Evolutionary conservation across 2,888 invertebrate genomes (phyloP), one percentile per base, ranked within the genome.

Genomic region (Drosophila macrothrix): DNA sequence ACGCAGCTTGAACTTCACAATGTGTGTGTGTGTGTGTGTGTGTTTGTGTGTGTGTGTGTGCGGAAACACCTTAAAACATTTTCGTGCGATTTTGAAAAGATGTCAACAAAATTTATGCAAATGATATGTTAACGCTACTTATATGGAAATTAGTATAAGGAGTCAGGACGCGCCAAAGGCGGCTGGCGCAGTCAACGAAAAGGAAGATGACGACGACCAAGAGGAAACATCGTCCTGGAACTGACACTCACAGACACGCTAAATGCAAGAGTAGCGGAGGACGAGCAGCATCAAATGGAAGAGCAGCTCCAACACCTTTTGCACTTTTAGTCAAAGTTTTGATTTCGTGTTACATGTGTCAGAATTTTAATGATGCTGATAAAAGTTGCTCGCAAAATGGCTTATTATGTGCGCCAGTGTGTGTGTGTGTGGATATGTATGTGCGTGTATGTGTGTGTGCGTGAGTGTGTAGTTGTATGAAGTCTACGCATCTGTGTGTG

Each of bases 51-150:
- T 67, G 67, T 67, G 68, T 59, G 70, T 73, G 69, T 56, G 76
- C 72, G 90, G 80, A 79, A 81, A 82, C 86, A 91, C 90, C 90
- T 91, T 89, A 83, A 91, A 86, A 90, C 90, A 90, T 91, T 91
- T 90, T 83, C 91, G 91, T 91, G 88, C 86, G 91, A 88, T 91
- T 90, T 88, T 91, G 91, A 91, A 91, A 91, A 91, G 88, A 91
- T 91, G 92, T 91, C 91, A 91, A 84, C 90, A 84, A 87, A 91
- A 91, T 91, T 91, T 91, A 91, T 91, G 91, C 91, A 91, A 91
- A 91, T 91, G 85, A 91, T 91, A 91, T 90, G 92, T 90, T 88
- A 91, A 91, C 91, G 90, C 91, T 88, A 90, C 88, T 88, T 88
- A 88, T 88, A 90, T 88, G 91, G 90, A 90, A 90, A 88, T 90